Percentiles rank a stretch among this genome's conserved stretches.
phyloP scores from a whole-genome alignment of 2,113 vertebrate genomes.

The Triplophysa tibetana region DNA sequence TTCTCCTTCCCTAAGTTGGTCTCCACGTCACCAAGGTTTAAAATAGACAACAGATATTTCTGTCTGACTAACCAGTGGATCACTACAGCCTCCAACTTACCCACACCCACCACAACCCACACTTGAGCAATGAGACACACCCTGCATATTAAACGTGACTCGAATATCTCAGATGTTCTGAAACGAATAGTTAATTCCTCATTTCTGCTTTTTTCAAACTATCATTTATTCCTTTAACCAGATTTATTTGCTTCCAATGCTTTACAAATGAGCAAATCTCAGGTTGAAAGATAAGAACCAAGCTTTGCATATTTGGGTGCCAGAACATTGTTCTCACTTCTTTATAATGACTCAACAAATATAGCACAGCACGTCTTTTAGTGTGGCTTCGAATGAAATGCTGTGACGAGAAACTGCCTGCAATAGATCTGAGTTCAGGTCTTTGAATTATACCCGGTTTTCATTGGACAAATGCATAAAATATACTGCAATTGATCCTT shows the following conservation, averaged over 20 bases:
- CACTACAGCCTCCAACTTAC: slow-evolving; percentile 5
- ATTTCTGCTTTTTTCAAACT: background rate
- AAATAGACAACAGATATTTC: slow-evolving; percentile 44
- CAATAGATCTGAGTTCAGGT: background rate
- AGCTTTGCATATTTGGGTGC: no score
- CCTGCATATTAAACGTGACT: slow-evolving; percentile 9
- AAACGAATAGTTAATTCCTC: background rate
- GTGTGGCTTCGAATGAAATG: background rate
- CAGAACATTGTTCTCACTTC: no score
- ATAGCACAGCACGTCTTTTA: background rate
- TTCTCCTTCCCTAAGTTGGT: background rate
- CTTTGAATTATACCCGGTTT: background rate
- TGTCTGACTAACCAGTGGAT: slow-evolving; percentile 10
- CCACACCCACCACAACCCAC: slow-evolving; percentile 21
- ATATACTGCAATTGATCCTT: background rate
- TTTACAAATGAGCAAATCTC: no score
- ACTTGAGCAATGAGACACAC: slow-evolving; percentile 16
- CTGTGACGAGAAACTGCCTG: background rate
- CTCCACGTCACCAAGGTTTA: slow-evolving; percentile 22
- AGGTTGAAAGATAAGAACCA: no score
- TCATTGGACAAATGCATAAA: background rate
- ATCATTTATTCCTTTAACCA: background rate
- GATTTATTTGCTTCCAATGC: background rate
- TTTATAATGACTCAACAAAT: no score
- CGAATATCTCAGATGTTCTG: background rate